These are phyloP conservation scores for Bradysia coprophila DNA, from an alignment of 1,140 invertebrate species.

Conservation along the genomic window DNA sequence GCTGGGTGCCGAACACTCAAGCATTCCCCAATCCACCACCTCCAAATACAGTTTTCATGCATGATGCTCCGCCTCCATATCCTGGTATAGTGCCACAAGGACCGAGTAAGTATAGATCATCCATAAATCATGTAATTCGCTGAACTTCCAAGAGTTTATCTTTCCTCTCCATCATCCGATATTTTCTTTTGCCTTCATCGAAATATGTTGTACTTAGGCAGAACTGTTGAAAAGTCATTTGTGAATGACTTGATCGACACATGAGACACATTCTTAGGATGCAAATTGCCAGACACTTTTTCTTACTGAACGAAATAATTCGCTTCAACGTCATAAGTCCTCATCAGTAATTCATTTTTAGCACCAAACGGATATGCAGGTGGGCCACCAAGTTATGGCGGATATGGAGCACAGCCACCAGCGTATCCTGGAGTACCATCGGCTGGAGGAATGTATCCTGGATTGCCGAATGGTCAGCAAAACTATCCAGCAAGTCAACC, in stretches of 20 bases:
- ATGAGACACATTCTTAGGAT: too few relatives aligned
- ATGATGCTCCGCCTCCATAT: slow-evolving; percentile 86
- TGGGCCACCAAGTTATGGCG: slow-evolving; percentile 4
- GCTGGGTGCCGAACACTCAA: slow-evolving; percentile 75
- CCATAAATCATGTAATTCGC: slow-evolving; percentile 6
- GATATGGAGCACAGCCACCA: slow-evolving; percentile 8
- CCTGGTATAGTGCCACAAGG: slow-evolving; percentile 49
- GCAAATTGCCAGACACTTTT: too few relatives aligned
- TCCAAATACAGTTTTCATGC: slow-evolving; percentile 78
- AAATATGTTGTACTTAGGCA: neutral
- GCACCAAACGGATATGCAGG: neutral
- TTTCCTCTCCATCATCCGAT: neutral
- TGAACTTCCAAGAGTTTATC: too few relatives aligned
- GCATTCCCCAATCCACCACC: slow-evolving; percentile 41
- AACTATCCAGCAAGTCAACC: slow-evolving; percentile 11
- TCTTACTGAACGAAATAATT: too few relatives aligned
- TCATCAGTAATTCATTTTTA: too few relatives aligned
- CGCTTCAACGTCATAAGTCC: too few relatives aligned
- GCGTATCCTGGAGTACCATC: slow-evolving; percentile 7
- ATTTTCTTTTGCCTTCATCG: neutral
- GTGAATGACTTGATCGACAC: slow-evolving; percentile 8
- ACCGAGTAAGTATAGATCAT: slow-evolving; percentile 22
- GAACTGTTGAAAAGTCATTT: slow-evolving; percentile 5
- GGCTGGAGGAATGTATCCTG: slow-evolving; percentile 6
- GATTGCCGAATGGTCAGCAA: slow-evolving; percentile 8